Evolutionary conservation across 2,797 vertebrate genomes (phyloP).

Genomic region (Pygocentrus nattereri): DNA sequence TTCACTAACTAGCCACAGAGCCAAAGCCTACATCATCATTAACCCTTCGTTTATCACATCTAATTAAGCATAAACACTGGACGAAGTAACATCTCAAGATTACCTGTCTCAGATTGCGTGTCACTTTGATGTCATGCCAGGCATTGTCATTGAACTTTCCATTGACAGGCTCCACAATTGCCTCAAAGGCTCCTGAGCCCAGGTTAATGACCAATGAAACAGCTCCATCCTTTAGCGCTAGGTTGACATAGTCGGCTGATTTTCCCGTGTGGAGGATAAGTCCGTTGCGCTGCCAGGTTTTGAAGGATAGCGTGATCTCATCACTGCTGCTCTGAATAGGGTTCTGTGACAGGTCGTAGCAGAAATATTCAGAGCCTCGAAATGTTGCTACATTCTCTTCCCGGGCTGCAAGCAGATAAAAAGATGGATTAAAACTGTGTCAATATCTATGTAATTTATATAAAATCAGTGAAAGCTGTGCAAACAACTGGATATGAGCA

Average conservation of each 20-base stretch:
- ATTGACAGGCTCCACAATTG: conserved; percentile 97
- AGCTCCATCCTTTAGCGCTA: conserved; percentile 95
- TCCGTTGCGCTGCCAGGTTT: conserved; percentile 97
- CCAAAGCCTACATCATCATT: not conserved
- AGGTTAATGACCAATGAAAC: conserved; percentile 98
- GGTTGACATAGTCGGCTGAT: conserved; percentile 97
- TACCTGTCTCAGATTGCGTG: conserved; percentile 99
- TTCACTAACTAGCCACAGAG: not conserved
- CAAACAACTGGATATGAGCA: not conserved
- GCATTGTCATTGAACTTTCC: conserved; percentile 99
- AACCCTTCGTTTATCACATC: not conserved
- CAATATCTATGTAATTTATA: not conserved
- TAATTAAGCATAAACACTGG: conserved; percentile 31
- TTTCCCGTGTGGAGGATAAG: conserved; percentile 98
- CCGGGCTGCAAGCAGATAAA: conserved; percentile 77
- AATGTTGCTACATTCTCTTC: conserved; percentile 98
- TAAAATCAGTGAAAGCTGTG: conserved; percentile 8
- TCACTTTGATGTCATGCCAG: conserved; percentile 99
- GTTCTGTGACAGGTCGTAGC: conserved; percentile 98
- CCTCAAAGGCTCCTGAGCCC: conserved; percentile 97
- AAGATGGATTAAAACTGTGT: not conserved
- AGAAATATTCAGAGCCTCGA: conserved; percentile 96
- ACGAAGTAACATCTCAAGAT: conserved; percentile 73
- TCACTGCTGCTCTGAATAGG: conserved; percentile 99
- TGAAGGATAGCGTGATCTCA: conserved; percentile 98